These are phyloP conservation scores for Coregonus ussuriensis DNA, from an alignment of 2,797 vertebrate species.

Conservation along the genomic window DNA sequence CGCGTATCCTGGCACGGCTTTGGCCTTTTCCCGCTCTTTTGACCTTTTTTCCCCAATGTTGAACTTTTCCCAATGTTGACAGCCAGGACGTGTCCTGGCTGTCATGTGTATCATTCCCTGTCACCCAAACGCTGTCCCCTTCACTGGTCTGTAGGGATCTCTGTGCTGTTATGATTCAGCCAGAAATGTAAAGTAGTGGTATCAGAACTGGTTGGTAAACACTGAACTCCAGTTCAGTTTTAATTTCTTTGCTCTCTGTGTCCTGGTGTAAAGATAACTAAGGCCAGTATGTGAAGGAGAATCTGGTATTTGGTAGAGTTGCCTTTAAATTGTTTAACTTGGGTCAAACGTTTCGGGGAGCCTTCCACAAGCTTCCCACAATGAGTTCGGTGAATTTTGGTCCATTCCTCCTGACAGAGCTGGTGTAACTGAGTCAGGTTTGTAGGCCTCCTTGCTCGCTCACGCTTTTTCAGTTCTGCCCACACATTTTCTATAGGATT, in stretches of 20 bases:
- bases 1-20: slow-evolving; percentile 1
- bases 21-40: not conserved
- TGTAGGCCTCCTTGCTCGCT: no score
- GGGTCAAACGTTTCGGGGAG: no score
- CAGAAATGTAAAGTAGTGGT: not conserved
- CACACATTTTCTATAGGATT: no score
- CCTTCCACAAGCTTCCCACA: no score
- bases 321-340: no score
- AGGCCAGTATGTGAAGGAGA: not conserved
- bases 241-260: not conserved
- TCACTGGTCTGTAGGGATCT: not conserved
- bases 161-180: not conserved
- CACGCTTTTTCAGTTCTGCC: no score
- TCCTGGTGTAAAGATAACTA: not conserved
- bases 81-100: not conserved
- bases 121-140: not conserved
- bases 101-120: not conserved
- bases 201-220: not conserved
- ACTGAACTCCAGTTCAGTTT: not conserved
- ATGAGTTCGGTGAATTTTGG: no score
- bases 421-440: no score
- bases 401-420: no score
- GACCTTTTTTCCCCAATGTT: not conserved
- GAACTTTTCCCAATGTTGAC: slow-evolving; percentile 6
- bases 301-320: not conserved